Base-by-base conservation (phyloP, 2,888 invertebrate genomes). In the Dyspetes luteomarginatus region DNA sequence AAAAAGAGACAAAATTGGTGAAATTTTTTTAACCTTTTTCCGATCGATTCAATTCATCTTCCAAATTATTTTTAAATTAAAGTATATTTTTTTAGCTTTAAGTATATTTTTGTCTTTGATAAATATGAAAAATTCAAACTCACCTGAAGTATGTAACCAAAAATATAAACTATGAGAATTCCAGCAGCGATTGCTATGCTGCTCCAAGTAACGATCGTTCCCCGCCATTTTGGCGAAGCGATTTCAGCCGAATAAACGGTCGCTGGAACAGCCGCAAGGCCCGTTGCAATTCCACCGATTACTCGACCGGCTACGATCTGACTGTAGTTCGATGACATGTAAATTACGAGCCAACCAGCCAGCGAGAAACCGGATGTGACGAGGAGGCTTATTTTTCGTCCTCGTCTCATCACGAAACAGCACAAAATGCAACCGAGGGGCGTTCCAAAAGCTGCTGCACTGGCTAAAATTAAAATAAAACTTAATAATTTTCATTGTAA, bases 161-260 rank as follows among this genome's bases (percentile, higher is more conserved):
- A 90, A 2, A 93, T 88, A 79, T 94, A 94, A 0, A 94, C 93
- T 0, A 93, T 80, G 4, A 94, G 87, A n/a, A 94, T 92, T 4
- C 94, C 94, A 3, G 92, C 67, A 1, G 94, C 92, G 52, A 94
- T 93, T 24, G 92, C 91, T 1, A 93, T 90, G 12, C 93, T 93
- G 2, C 93, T 93, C 93, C 94, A 94, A 0, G 94, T 94, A 7
- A 93, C 93, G 62, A 94, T 92, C 50, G 93, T 93, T 5, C 93
- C 92, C 78, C 94, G 87, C 78, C 93, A 88, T 60, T 91, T 90
- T 0, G 93, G 87, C 1, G 91, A 91, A 0, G 93, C 90, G 3
- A 93, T 89, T 87, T 94, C 94, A 0, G 93, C 93, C 83, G 93
- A 92, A 84, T 94, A 94, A 19, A 94, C 93, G 0, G 94, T 93